phyloP scores from a whole-genome alignment of 2,113 vertebrate species.

The Speoplatyrhinus poulsoni region DNA sequence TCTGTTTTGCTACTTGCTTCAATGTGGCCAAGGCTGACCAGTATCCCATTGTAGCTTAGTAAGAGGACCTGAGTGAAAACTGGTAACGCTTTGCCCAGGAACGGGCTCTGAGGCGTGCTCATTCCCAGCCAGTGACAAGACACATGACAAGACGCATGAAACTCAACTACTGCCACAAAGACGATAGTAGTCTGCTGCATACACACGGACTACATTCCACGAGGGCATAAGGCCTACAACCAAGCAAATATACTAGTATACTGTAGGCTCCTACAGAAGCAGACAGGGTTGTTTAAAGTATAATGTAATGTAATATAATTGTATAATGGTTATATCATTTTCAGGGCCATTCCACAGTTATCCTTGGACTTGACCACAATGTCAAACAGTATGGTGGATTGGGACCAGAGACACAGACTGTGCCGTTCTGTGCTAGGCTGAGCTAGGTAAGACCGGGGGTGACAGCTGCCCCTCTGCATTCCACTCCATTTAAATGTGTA shows the following conservation, averaged over 20 bases:
- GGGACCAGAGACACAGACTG: constrained; percentile 1
- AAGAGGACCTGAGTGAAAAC: constrained; percentile 32
- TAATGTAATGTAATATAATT: too few species aligned
- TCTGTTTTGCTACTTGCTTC: neutral
- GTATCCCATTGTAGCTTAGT: neutral
- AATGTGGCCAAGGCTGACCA: neutral
- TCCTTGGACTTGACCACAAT: too few species aligned
- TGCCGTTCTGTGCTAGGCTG: constrained; percentile 18
- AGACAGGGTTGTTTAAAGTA: neutral
- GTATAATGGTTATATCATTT: too few species aligned
- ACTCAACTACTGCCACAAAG: constrained; percentile 39
- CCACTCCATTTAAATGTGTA: constrained; percentile 47
- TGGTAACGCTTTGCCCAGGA: constrained; percentile 46
- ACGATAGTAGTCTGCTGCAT: constrained; percentile 27
- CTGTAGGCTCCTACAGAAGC: neutral
- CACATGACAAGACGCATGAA: constrained; percentile 58
- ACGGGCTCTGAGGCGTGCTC: constrained; percentile 41
- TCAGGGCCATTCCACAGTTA: too few species aligned
- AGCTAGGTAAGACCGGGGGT: constrained; percentile 54
- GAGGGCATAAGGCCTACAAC: neutral
- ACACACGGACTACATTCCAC: constrained; percentile 15
- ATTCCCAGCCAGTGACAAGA: constrained; percentile 53
- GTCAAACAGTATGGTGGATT: neutral
- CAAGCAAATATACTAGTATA: neutral
- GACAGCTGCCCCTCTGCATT: constrained; percentile 71